Conservation (phyloP, 1,140 invertebrate genomes). For the Tribolium madens region DNA sequence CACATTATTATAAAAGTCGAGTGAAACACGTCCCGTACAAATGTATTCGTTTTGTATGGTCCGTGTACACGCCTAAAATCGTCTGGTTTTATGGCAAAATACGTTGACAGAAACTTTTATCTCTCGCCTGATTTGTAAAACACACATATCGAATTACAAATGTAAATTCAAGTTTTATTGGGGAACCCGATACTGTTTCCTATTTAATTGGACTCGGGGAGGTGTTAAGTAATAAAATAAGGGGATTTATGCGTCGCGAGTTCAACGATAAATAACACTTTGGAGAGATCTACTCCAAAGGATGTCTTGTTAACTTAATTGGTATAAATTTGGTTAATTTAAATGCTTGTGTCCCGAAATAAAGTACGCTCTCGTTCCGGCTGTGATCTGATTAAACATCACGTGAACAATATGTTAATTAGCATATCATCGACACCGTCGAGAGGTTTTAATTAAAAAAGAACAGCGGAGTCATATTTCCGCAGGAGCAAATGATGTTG, state of each 20-base stretch:
- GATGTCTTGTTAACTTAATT: constrained; percentile 51
- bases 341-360: constrained; percentile 48
- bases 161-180: constrained; percentile 50
- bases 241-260: constrained; percentile 35
- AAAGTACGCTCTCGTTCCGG: constrained; percentile 29
- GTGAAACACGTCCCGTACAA: constrained; percentile 30
- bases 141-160: constrained; percentile 49
- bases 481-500: background rate
- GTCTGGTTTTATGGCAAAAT: constrained; percentile 44
- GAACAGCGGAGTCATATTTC: constrained; percentile 4
- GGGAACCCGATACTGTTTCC: constrained; percentile 41
- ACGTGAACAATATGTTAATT: constrained; percentile 41
- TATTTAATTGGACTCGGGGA: constrained; percentile 44
- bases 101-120: constrained; percentile 40
- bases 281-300: constrained; percentile 36
- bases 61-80: constrained; percentile 40
- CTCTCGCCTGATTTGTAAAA: constrained; percentile 40
- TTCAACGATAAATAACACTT: constrained; percentile 41
- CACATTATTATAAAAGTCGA: constrained; percentile 38
- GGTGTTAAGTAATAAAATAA: constrained; percentile 49
- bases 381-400: constrained; percentile 43
- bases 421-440: constrained; percentile 31
- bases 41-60: constrained; percentile 36
- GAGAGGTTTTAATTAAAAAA: constrained; percentile 16
- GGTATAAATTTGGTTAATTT: constrained; percentile 50